Evolutionary conservation across 2,113 vertebrate genomes (phyloP).

Genomic region (Psettodes erumei): DNA sequence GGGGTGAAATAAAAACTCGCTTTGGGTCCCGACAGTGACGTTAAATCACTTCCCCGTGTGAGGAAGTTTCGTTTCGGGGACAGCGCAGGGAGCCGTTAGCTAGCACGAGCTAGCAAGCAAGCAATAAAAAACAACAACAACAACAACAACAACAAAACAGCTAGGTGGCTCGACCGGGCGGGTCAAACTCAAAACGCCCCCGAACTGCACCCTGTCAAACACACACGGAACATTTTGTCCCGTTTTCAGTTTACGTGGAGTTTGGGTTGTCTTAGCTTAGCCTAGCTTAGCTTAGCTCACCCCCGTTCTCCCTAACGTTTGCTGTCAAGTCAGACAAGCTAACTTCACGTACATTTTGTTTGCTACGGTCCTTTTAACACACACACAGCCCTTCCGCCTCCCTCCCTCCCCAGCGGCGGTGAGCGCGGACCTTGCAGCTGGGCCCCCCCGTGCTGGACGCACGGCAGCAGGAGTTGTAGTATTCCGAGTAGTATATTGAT

Average conservation of each 20-base stretch:
- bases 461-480: slow-evolving; percentile 86
- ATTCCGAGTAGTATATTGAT: slow-evolving; percentile 90
- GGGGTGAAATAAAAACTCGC: rapidly evolving
- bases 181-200: neutral
- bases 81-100: slow-evolving; percentile 42
- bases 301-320: neutral
- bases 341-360: slow-evolving; percentile 56
- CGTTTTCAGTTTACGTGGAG: no score
- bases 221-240: no score
- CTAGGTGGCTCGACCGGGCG: neutral
- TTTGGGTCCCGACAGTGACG: neutral
- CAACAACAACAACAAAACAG: no score
- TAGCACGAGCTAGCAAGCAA: slow-evolving; percentile 68
- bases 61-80: slow-evolving; percentile 10
- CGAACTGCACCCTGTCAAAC: no score
- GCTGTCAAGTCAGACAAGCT: slow-evolving; percentile 54
- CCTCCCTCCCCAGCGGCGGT: neutral
- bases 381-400: no score
- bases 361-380: slow-evolving; percentile 23
- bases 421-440: slow-evolving; percentile 88
- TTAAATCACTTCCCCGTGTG: neutral
- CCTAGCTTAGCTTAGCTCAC: neutral
- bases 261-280: no score
- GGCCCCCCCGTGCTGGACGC: slow-evolving; percentile 88
- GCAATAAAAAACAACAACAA: no score